These are phyloP conservation scores for Tauraco hartlaubi DNA, from an alignment of 2,797 vertebrate genomes.

Conservation along the genomic window DNA sequence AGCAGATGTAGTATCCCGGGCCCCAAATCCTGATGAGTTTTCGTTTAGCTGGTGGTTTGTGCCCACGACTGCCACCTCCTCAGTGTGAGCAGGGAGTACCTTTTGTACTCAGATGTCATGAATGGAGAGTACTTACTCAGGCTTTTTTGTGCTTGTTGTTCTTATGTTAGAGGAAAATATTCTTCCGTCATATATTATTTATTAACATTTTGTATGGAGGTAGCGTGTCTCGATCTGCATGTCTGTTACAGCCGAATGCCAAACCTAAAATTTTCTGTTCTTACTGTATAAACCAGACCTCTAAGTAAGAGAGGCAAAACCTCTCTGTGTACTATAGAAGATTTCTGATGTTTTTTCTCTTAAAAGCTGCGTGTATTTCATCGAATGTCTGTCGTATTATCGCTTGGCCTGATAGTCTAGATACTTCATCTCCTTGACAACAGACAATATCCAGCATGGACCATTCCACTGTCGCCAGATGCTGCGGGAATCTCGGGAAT, in stretches of 20 bases:
- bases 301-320: not conserved
- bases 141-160: not conserved
- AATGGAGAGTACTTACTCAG: not conserved
- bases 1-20: not conserved
- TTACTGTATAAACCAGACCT: not conserved
- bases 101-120: not conserved
- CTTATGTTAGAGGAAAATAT: not conserved
- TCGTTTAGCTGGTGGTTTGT: not conserved
- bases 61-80: rapidly evolving
- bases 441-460: slow-evolving; percentile 27
- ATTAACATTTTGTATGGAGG: not conserved
- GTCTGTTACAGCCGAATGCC: not conserved
- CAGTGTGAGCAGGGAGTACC: not conserved
- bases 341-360: slow-evolving; percentile 20
- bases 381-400: not conserved
- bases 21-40: not conserved
- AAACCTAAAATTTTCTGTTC: not conserved
- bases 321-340: not conserved
- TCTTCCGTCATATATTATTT: not conserved
- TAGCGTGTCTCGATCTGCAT: not conserved
- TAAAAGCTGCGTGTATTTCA: not conserved
- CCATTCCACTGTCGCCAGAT: not conserved
- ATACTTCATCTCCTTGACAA: slow-evolving; percentile 63
- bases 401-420: not conserved
- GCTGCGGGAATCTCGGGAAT: not conserved